Conservation (phyloP, 1,140 invertebrate species). For the Campoletis sonorensis region DNA sequence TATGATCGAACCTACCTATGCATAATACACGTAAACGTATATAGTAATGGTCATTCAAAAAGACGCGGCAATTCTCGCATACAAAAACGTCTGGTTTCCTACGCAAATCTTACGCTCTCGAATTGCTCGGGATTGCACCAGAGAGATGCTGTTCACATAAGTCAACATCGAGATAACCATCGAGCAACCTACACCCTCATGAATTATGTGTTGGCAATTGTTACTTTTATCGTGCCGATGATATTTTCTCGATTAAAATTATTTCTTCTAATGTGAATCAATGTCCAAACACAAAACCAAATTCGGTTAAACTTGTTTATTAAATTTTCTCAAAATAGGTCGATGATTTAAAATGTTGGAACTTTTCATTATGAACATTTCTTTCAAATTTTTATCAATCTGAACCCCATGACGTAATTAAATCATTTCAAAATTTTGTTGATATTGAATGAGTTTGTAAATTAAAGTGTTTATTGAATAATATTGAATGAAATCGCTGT, state of each 20-base stretch:
- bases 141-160: constrained; percentile 11
- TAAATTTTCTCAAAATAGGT: too few relatives aligned
- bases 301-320: too few relatives aligned
- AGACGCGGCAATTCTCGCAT: constrained; percentile 1
- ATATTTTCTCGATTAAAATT: not conserved
- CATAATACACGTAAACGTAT: not conserved
- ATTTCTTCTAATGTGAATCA: not conserved
- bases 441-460: too few relatives aligned
- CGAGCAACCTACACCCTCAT: not conserved
- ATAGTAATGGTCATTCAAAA: not conserved
- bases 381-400: too few relatives aligned
- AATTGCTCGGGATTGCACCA: constrained; percentile 19
- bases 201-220: not conserved
- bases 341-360: too few relatives aligned
- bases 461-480: too few relatives aligned
- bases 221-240: not conserved
- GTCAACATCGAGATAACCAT: constrained; percentile 1
- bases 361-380: too few relatives aligned
- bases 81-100: constrained; percentile 15
- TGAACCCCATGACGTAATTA: too few relatives aligned
- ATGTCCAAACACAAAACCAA: too few relatives aligned
- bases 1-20: constrained; percentile 8
- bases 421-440: too few relatives aligned
- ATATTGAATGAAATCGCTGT: too few relatives aligned
- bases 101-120: not conserved